These are phyloP conservation scores for Zophobas atratus DNA, from an alignment of 1,140 invertebrate genomes.

Conservation along the genomic window DNA sequence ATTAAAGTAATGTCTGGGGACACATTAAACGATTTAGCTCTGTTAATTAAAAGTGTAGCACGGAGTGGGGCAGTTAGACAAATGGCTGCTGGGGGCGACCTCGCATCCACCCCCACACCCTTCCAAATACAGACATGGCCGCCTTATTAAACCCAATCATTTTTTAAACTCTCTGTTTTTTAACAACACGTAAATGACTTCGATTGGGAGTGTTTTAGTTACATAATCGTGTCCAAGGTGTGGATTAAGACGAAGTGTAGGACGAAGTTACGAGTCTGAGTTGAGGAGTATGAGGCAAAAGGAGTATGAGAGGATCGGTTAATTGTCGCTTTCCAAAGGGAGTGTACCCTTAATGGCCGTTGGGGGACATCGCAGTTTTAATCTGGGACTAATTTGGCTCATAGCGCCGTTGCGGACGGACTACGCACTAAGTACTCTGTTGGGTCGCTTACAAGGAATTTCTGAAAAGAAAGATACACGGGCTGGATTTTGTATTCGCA, in stretches of 20 bases:
- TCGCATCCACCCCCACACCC: conserved; percentile 35
- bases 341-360: conserved; percentile 61
- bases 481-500: not conserved
- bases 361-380: conserved; percentile 63
- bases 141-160: conserved; percentile 40
- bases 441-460: conserved; percentile 48
- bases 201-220: no score
- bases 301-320: conserved; percentile 51
- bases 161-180: conserved; percentile 14
- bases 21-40: conserved; percentile 70
- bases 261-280: not conserved
- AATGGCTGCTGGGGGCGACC: conserved; percentile 63
- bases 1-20: conserved; percentile 70
- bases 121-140: conserved; percentile 20
- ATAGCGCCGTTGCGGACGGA: conserved; percentile 59
- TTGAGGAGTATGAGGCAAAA: conserved; percentile 1
- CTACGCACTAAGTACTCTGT: conserved; percentile 59
- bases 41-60: conserved; percentile 70
- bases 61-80: conserved; percentile 64
- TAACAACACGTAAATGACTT: no score
- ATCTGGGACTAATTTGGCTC: conserved; percentile 63
- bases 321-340: conserved; percentile 57
- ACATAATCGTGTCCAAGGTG: no score
- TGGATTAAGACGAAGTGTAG: not conserved
- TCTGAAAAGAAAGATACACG: not conserved